phyloP scores from a whole-genome alignment of 2,888 invertebrate genomes.

The Thecocarcelia acutangulata region DNA sequence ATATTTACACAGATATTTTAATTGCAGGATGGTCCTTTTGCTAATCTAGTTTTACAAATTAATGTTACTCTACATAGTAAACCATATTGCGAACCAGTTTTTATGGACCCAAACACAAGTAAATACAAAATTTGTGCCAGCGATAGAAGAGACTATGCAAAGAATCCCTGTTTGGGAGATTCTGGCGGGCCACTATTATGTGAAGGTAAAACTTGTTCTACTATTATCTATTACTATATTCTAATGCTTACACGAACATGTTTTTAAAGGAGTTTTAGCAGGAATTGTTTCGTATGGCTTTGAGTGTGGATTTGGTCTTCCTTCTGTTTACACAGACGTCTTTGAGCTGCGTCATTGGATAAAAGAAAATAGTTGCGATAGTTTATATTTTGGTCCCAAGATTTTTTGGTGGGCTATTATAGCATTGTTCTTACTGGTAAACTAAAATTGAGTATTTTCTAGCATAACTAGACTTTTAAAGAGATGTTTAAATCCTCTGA shows the following conservation, averaged over 20 bases:
- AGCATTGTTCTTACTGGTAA: too few species aligned
- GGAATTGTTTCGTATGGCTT: slow-evolving; percentile 75
- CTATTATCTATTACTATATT: neutral
- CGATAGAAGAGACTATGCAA: slow-evolving; percentile 63
- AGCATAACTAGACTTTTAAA: too few species aligned
- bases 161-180: slow-evolving; percentile 74
- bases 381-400: neutral
- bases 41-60: slow-evolving; percentile 72
- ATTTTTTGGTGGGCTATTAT: neutral
- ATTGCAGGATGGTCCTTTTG: slow-evolving; percentile 46
- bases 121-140: slow-evolving; percentile 73
- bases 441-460: neutral
- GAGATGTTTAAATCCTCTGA: too few species aligned
- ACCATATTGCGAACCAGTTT: slow-evolving; percentile 44
- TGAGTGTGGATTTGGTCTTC: slow-evolving; percentile 69
- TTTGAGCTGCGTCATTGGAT: slow-evolving; percentile 71
- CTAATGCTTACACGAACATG: neutral
- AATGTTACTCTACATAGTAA: slow-evolving; percentile 67
- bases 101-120: neutral
- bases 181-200: slow-evolving; percentile 75
- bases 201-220: slow-evolving; percentile 2
- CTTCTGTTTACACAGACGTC: slow-evolving; percentile 73
- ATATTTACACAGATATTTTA: neutral
- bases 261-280: slow-evolving; percentile 33
- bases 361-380: slow-evolving; percentile 1